A percentile compares a stretch with the other conserved stretches of the same genome.
phyloP scores from a whole-genome alignment of 1,140 invertebrate genomes.

The Brachionus rubens region DNA sequence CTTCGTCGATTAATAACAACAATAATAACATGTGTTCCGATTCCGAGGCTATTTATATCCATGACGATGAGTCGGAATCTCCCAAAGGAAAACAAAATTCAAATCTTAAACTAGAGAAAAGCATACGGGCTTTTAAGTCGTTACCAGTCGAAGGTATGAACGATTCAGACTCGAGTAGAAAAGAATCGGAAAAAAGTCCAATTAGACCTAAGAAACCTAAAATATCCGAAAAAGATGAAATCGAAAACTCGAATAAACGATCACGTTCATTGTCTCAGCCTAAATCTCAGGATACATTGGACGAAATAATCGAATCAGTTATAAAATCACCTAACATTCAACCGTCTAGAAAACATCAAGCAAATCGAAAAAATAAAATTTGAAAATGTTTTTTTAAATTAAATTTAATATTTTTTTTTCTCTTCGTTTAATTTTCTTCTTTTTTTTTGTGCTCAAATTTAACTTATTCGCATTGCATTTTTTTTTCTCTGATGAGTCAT shows the following conservation, averaged over 20 bases:
- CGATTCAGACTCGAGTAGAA: too few species aligned
- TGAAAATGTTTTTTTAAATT: too few species aligned
- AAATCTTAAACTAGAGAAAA: not conserved
- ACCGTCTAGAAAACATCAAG: not conserved
- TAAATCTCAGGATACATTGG: not conserved
- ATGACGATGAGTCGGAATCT: not conserved
- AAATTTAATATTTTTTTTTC: too few species aligned
- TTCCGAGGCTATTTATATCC: not conserved
- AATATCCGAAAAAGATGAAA: not conserved
- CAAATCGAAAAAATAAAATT: not conserved
- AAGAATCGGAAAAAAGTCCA: too few species aligned
- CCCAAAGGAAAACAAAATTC: not conserved
- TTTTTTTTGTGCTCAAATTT: too few species aligned
- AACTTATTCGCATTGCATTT: too few species aligned
- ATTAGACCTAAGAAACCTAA: not conserved
- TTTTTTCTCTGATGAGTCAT: too few species aligned
- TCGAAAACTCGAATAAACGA: not conserved
- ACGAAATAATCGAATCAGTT: not conserved
- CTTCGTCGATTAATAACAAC: too few species aligned
- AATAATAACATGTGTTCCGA: not conserved
- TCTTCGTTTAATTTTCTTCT: too few species aligned
- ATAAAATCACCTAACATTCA: not conserved
- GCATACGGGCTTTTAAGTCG: not conserved
- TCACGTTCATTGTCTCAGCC: not conserved
- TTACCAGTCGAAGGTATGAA: not conserved